phyloP scores from a whole-genome alignment of 1,140 invertebrate species.

The Phymorhynchus buccinoides region DNA sequence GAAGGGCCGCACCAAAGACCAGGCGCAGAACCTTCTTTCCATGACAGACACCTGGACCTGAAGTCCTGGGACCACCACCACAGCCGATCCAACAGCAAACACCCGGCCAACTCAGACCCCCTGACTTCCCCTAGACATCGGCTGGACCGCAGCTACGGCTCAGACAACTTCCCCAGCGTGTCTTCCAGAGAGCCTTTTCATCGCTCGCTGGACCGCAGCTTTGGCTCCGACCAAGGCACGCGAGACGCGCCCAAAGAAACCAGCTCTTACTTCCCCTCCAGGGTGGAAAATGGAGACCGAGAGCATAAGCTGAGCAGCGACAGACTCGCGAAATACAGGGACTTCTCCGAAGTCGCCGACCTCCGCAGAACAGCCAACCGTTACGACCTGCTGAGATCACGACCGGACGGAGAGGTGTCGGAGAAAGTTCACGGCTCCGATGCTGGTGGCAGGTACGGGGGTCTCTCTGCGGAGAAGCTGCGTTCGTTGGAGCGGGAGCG shows the following conservation, averaged over 20 bases:
- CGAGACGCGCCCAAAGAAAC: background rate
- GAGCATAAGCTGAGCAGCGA: background rate
- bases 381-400: constrained; percentile 41
- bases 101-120: background rate
- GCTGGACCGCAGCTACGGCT: constrained; percentile 16
- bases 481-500: constrained; percentile 17
- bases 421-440: constrained; percentile 31
- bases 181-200: constrained; percentile 7
- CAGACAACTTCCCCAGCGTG: background rate
- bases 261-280: background rate
- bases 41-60: background rate
- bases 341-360: background rate
- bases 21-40: background rate
- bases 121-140: background rate
- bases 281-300: constrained; percentile 12
- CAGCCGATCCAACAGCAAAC: too few relatives aligned
- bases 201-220: constrained; percentile 26
- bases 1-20: background rate
- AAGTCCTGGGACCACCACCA: background rate
- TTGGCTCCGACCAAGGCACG: constrained; percentile 30
- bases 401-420: constrained; percentile 58
- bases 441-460: background rate
- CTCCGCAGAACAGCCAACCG: constrained; percentile 11
- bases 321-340: background rate
- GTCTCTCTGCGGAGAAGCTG: constrained; percentile 15